A percentile compares a stretch with the other conserved stretches of the same genome.
phyloP scores from a whole-genome alignment of 64 coral and sea anemone genomes.

The Orbicella faveolata region DNA sequence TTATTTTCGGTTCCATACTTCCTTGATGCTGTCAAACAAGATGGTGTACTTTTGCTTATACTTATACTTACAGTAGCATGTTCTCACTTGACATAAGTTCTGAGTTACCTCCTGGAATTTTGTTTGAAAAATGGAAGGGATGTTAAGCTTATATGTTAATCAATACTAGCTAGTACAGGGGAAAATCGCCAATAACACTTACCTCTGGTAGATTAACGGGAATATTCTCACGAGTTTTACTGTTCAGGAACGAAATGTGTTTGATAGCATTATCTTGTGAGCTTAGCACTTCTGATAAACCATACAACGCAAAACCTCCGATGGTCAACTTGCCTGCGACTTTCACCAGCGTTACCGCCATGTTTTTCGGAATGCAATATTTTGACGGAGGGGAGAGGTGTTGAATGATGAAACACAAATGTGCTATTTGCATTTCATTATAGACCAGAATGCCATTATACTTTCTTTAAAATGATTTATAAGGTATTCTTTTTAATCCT shows the following conservation, averaged over 20 bases:
- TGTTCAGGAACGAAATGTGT: slow-evolving; percentile 10
- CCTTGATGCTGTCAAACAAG: too few relatives aligned
- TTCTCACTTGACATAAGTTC: too few relatives aligned
- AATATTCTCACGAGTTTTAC: slow-evolving; percentile 39
- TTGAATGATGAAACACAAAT: neutral
- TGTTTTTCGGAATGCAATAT: neutral
- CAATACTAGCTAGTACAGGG: too few relatives aligned
- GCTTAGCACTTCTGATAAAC: slow-evolving; percentile 39
- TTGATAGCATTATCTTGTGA: slow-evolving; percentile 30
- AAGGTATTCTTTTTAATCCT: neutral
- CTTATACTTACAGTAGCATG: too few relatives aligned
- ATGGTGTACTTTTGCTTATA: too few relatives aligned
- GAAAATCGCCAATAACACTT: neutral
- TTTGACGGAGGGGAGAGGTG: neutral
- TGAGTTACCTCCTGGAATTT: too few relatives aligned
- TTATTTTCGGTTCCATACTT: too few relatives aligned
- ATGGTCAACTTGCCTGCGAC: slow-evolving; percentile 9
- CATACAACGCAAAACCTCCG: slow-evolving; percentile 29
- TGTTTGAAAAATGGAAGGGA: too few relatives aligned
- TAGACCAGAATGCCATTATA: neutral
- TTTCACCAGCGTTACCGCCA: slow-evolving; percentile 1
- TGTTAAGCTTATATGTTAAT: neutral
- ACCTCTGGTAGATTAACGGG: slow-evolving; percentile 37
- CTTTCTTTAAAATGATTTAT: neutral
- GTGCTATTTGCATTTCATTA: neutral